Evolutionary conservation across 1,140 invertebrate genomes (phyloP).

Genomic region (Macrocentrus cingulum): DNA sequence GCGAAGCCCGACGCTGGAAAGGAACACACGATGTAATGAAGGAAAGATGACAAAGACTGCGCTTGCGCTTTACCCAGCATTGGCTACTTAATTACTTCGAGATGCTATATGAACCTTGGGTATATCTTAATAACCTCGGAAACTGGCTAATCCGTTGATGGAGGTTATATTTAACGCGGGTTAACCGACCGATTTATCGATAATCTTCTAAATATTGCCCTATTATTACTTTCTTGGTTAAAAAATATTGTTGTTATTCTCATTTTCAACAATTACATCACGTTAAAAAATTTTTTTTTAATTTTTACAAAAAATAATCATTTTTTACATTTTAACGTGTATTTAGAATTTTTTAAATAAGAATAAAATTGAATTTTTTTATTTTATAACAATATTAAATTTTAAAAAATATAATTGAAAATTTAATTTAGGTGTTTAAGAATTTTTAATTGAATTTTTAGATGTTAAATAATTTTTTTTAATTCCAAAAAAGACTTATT

Average conservation of each 20-base stretch:
- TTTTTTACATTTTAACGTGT: too few species aligned
- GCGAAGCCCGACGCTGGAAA: not conserved
- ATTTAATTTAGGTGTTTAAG: too few species aligned
- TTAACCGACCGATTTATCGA: constrained; percentile 15
- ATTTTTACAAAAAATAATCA: too few species aligned
- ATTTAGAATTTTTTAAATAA: too few species aligned
- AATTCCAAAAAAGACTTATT: too few species aligned
- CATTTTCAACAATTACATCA: not conserved
- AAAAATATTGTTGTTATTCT: not conserved
- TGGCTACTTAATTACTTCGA: constrained; percentile 23
- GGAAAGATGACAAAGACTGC: not conserved
- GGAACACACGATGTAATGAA: constrained; percentile 17
- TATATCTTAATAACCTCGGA: constrained; percentile 29
- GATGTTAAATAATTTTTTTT: too few species aligned
- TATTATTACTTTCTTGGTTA: not conserved
- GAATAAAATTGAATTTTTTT: too few species aligned
- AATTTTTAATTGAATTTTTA: too few species aligned
- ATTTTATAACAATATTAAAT: too few species aligned
- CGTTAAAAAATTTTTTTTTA: too few species aligned
- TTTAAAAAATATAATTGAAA: too few species aligned
- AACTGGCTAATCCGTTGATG: constrained; percentile 27
- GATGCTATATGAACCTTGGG: constrained; percentile 4
- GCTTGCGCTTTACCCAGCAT: constrained; percentile 6
- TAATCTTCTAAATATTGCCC: not conserved
- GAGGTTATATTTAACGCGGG: constrained; percentile 19